These are phyloP conservation scores for Formicarius rufipectus DNA, from an alignment of 2,113 vertebrate species.

Conservation along the genomic window DNA sequence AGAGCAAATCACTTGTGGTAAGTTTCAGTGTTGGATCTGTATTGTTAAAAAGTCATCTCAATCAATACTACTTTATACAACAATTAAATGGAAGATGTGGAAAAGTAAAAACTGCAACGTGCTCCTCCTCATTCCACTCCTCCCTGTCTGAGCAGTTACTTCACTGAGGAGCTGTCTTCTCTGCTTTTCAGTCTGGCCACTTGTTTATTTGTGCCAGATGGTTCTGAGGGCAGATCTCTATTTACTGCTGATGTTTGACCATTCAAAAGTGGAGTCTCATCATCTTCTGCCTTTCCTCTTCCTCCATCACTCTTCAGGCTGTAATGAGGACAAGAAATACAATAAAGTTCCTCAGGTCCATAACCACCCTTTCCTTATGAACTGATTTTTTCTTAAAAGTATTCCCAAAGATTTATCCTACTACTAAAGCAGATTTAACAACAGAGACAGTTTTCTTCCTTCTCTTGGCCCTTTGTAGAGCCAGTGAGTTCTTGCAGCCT, in stretches of 20 bases:
- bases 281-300: background rate
- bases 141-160: background rate
- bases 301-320: background rate
- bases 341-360: background rate
- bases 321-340: background rate
- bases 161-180: background rate
- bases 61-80: background rate
- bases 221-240: background rate
- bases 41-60: background rate
- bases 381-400: background rate
- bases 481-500: background rate
- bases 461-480: background rate
- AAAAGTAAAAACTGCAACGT: background rate
- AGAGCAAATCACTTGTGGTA: background rate
- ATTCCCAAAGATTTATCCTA: background rate
- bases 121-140: background rate
- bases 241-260: background rate
- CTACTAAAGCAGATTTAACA: background rate
- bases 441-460: background rate
- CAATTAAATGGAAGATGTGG: background rate
- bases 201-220: rapidly evolving
- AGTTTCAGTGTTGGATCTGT: background rate
- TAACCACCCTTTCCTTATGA: background rate
- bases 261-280: background rate
- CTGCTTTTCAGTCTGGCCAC: background rate